Base-by-base conservation (phyloP, 1,140 invertebrate species). In the Tetramorium parvispinum region DNA sequence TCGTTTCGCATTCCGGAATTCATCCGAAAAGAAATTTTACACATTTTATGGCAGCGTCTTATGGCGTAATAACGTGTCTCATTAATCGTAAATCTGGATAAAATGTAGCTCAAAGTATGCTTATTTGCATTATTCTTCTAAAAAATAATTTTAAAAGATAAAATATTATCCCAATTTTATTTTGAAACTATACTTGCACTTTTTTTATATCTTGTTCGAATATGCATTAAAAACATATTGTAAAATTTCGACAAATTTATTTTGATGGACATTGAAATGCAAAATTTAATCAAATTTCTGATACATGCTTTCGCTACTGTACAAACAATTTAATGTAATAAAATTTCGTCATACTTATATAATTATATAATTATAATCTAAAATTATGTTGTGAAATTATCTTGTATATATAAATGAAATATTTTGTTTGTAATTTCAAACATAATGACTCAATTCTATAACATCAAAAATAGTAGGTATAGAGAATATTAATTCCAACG, bases 1-100 rank as follows among this genome's bases (percentile, higher is more conserved):
- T 71, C 51, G 16, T 57, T 71, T 82, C 49, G 40, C 59, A 59
- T 75, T 75, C n/a, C 27, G n/a, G 55, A 49, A 75, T 37, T 73
- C n/a, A n/a, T 32, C 5, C 10, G 7, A 24, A 40, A 82, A 57
- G 79, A 73, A 68, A 73, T 82, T 43, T 73, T 82, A 57, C 27
- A 40, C 66, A 24, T 81, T 37, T 68, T 53, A 70, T 27, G 2
- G 13, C 16, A 46, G 37, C 32, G 5, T 81, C 24, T 68, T 40
- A 37, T 59, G 3, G 18, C 5, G 40, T 21, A 63, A 78, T 21
- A n/a, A n/a, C 59, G 11, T 49, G 18, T 43, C 32, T 40, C 27
- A n/a, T 46, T 77, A 79, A 79, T 68, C 37, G 43, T 68, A 53
- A 79, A n/a, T 51, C 8, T 77, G 37, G 2, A 63, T 46, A 57